Evolutionary conservation across 2,113 vertebrate species (phyloP).

Genomic region (Oreochromis tanganicae): DNA sequence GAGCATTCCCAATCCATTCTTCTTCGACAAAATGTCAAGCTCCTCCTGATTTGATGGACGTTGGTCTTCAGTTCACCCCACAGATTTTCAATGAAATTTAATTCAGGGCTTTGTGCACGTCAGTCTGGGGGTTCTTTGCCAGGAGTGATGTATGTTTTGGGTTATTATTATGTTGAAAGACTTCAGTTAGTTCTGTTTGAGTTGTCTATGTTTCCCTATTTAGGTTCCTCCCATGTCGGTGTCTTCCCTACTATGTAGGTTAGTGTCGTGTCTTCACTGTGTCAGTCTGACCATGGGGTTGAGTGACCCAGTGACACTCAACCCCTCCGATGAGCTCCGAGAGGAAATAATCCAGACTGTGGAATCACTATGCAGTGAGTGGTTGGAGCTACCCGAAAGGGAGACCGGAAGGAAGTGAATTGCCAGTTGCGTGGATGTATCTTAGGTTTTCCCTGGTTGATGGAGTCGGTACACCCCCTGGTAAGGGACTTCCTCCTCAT

Average conservation of each 20-base stretch:
- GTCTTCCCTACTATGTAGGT: not conserved
- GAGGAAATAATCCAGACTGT: not conserved
- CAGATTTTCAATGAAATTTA: not conserved
- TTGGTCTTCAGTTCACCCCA: not conserved
- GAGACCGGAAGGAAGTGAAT: not conserved
- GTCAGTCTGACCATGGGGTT: not conserved
- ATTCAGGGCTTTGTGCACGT: not conserved
- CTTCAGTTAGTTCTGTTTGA: not conserved
- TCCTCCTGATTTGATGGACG: not conserved
- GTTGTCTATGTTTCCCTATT: not conserved
- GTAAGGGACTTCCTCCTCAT: not conserved
- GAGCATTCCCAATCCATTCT: not conserved
- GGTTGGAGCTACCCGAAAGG: not conserved
- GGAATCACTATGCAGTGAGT: not conserved
- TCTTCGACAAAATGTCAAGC: not conserved
- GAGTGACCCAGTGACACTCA: not conserved
- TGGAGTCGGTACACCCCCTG: not conserved
- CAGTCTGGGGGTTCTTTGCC: not conserved
- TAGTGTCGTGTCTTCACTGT: not conserved
- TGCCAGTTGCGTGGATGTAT: not conserved
- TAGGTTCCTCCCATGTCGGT: rapidly evolving
- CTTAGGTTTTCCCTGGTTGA: not conserved
- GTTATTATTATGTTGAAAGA: not conserved
- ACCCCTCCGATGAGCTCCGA: not conserved
- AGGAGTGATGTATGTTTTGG: not conserved